Conservation (phyloP, 2,113 vertebrate genomes). For the Pycnonotus jocosus region DNA sequence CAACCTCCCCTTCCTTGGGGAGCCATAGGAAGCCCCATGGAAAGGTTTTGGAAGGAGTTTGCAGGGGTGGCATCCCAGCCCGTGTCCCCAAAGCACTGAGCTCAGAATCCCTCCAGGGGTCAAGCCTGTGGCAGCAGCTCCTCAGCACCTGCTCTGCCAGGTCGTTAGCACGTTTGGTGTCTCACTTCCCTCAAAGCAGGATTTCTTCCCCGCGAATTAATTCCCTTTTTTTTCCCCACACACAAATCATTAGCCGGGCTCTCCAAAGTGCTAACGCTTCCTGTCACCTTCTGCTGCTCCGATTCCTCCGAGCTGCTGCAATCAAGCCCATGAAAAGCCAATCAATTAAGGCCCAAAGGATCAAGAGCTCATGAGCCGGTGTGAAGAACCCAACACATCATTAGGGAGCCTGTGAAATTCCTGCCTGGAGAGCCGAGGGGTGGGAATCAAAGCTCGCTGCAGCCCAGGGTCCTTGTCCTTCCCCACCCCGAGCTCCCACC, state of each 20-base stretch:
- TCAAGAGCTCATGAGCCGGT: constrained; percentile 19
- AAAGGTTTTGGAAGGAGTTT: not conserved
- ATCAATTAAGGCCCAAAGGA: constrained; percentile 65
- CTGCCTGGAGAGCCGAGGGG: constrained; percentile 40
- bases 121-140: not conserved
- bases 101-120: not conserved
- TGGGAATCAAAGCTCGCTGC: not conserved
- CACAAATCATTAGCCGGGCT: constrained; percentile 61
- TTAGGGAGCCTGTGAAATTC: constrained; percentile 57
- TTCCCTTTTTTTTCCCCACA: constrained; percentile 16
- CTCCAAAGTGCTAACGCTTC: constrained; percentile 65
- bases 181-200: constrained; percentile 1
- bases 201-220: constrained; percentile 51
- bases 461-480: not conserved
- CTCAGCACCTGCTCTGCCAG: not conserved
- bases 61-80: not conserved
- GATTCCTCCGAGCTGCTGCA: constrained; percentile 48
- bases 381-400: constrained; percentile 63
- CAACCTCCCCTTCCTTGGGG: not conserved
- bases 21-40: not conserved
- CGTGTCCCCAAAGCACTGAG: fast-evolving
- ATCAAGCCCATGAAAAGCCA: constrained; percentile 69
- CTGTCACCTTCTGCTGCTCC: constrained; percentile 64
- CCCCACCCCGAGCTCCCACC: not conserved
- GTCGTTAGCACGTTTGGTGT: constrained; percentile 38